Evolutionary conservation across 2,113 vertebrate genomes (phyloP).

Genomic region (Misgurnus mizolepis): DNA sequence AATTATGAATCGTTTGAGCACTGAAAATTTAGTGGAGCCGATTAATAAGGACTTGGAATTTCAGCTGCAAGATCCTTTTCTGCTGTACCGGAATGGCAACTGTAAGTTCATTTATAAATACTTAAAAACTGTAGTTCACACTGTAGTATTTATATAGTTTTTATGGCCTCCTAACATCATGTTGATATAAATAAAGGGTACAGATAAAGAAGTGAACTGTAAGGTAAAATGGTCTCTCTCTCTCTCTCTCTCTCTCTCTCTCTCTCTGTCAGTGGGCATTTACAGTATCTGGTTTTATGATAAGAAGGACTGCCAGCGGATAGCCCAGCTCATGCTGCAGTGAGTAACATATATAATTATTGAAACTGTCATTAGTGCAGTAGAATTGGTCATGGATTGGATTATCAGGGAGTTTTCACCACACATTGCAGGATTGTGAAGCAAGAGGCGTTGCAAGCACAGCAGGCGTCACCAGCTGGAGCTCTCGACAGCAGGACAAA

Average conservation of each 20-base stretch:
- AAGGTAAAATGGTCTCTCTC: too few relatives aligned
- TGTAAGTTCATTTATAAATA: constrained; percentile 62
- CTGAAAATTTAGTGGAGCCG: constrained; percentile 94
- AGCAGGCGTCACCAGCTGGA: constrained; percentile 78
- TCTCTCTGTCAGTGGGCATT: constrained; percentile 84
- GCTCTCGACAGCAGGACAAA: constrained; percentile 78
- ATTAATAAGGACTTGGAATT: constrained; percentile 98
- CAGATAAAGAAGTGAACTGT: too few relatives aligned
- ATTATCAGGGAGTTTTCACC: too few relatives aligned
- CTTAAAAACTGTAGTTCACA: too few relatives aligned
- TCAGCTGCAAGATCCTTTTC: constrained; percentile 96
- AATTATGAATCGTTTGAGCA: constrained; percentile 95
- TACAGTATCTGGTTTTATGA: constrained; percentile 99
- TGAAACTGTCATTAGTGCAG: neutral
- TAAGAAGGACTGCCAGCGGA: constrained; percentile 95
- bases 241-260: constrained; percentile 3
- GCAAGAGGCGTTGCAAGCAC: constrained; percentile 83
- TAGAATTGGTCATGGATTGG: too few relatives aligned
- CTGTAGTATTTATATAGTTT: too few relatives aligned
- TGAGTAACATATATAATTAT: constrained; percentile 70
- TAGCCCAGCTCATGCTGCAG: constrained; percentile 95
- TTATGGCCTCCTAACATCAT: too few relatives aligned
- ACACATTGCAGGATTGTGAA: constrained; percentile 82
- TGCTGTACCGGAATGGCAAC: constrained; percentile 94
- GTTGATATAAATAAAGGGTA: too few relatives aligned